Base-by-base conservation (phyloP, 2,888 invertebrate genomes). In the Eurytoma adleriae region DNA sequence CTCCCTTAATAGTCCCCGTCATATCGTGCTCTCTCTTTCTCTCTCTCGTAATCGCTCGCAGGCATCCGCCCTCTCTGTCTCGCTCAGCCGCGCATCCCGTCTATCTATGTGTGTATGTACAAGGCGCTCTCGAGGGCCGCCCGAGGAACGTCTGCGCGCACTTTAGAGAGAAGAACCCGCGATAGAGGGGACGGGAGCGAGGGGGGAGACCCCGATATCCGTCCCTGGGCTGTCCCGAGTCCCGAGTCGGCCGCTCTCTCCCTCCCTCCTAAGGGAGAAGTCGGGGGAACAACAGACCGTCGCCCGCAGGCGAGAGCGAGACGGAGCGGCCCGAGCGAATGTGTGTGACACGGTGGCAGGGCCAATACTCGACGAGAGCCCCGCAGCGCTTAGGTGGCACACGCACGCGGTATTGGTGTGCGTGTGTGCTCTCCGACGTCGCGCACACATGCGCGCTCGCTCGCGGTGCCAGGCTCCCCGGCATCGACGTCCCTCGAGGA, bases 351-450 rank as follows among this genome's bases (percentile, higher is more conserved):
- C 72, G 66, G 54, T 68, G 78, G 78, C 73, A 77, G 77, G 73
- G 80, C 77, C 77, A 77, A 80, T 78, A 80, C 77, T 77, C 73
- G 72, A 67, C 40, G 78, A 67, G 78, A 48, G 57, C 50, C 20
- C 54, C 54, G n/a, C 14, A 54, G 54, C 54, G n/a, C 54, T 54
- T 54, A n/a, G 54, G 16, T n/a, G n/a, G 54, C 54, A 54, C n/a
- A 54, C 54, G n/a, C 14, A 54, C 54, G n/a, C 3, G 4, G 13
- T 3, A 61, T 24, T 24, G 57, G 27, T 48, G 73, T 48, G 72
- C 62, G 20, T 50, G 27, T 40, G 18, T 54, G 70, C 67, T 61
- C 54, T 40, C 48, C 76, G 52, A 50, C 30, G 61, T 62, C 62
- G 48, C 57, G 2, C 61, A 24, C 24, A 27, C 72, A 18, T 54